These are phyloP conservation scores for Ischnus inquisitorius DNA, from an alignment of 2,888 invertebrate species.

Conservation along the genomic window DNA sequence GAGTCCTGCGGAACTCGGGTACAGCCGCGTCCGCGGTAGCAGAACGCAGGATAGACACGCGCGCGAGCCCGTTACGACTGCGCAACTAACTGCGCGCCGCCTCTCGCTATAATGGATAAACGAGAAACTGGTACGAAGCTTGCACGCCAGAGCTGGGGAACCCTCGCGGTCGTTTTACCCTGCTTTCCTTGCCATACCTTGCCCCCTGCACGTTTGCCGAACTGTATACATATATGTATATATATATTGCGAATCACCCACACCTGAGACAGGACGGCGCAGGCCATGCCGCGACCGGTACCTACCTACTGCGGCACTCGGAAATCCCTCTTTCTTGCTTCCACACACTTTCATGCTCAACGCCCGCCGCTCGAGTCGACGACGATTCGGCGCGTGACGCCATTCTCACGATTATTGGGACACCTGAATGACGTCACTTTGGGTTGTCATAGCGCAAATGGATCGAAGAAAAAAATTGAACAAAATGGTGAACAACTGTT, in stretches of 20 bases:
- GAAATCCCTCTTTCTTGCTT: slow-evolving; percentile 3
- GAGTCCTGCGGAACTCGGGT: slow-evolving; percentile 62
- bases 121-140: slow-evolving; percentile 4
- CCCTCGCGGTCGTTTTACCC: slow-evolving; percentile 39
- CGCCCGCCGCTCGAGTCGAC: slow-evolving; percentile 6
- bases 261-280: slow-evolving; percentile 3
- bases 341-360: slow-evolving; percentile 4
- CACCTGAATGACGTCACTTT: slow-evolving; percentile 6
- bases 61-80: slow-evolving; percentile 67
- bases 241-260: slow-evolving; percentile 5
- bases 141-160: slow-evolving; percentile 28
- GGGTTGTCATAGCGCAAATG: slow-evolving; percentile 4
- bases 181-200: not conserved
- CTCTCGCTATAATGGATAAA: slow-evolving; percentile 61
- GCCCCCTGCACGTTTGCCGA: not conserved
- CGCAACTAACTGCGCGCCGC: slow-evolving; percentile 70
- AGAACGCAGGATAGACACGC: slow-evolving; percentile 69
- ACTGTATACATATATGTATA: not conserved
- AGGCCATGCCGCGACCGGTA: slow-evolving; percentile 17
- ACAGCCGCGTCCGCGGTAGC: slow-evolving; percentile 41
- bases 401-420: slow-evolving; percentile 46
- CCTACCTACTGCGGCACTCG: slow-evolving; percentile 44
- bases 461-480: not conserved
- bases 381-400: slow-evolving; percentile 50
- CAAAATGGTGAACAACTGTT: not conserved